Conservation (phyloP, 2,113 vertebrate genomes). For the Girardinichthys multiradiatus region DNA sequence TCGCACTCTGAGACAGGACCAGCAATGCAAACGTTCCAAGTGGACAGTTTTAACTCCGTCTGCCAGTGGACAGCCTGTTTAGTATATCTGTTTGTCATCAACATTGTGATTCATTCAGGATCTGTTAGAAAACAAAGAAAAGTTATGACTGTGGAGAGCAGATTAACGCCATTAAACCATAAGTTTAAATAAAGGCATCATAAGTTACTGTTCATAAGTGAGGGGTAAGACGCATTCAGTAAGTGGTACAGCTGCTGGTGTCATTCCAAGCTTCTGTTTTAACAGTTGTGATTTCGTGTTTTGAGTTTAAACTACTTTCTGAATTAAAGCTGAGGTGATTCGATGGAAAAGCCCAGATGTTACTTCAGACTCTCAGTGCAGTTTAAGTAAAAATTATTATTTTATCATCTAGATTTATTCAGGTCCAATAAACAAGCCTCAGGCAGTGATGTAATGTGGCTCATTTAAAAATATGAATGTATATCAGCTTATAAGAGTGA, state of each 20-base stretch:
- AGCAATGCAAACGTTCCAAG: conserved; percentile 16
- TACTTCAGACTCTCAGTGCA: background rate
- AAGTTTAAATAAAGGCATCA: background rate
- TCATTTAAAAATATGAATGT: background rate
- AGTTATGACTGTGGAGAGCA: background rate
- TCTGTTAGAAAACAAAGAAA: background rate
- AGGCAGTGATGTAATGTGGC: background rate
- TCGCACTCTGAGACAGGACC: conserved; percentile 7
- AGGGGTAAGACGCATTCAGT: background rate
- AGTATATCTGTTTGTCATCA: conserved; percentile 15
- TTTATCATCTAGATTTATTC: background rate
- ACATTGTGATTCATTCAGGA: background rate
- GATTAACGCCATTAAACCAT: background rate
- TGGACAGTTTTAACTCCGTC: conserved; percentile 37
- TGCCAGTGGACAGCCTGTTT: background rate
- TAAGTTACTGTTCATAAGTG: background rate
- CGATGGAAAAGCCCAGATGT: background rate
- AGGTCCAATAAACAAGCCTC: background rate
- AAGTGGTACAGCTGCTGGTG: background rate
- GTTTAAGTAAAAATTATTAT: background rate
- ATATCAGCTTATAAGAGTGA: conserved; percentile 5
- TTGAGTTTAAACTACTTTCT: background rate
- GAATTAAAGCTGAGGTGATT: background rate
- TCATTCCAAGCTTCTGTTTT: conserved; percentile 44
- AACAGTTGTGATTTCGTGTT: background rate